Evolutionary conservation across 2,888 invertebrate genomes (phyloP).

Genomic region (Chromoteleia sp.): DNA sequence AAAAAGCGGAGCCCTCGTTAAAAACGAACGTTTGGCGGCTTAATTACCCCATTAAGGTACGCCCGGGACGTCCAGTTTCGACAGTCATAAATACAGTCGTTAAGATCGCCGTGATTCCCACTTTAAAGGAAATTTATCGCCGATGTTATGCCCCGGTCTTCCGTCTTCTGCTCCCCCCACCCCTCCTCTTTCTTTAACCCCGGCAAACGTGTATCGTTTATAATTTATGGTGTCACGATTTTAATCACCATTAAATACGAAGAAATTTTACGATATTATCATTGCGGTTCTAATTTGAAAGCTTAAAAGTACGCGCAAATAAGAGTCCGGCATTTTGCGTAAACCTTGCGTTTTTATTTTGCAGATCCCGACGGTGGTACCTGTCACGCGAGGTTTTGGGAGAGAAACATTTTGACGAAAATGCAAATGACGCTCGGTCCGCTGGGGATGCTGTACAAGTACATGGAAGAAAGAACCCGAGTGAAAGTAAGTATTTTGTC

Average conservation of each 20-base stretch:
- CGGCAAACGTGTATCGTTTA: constrained; percentile 23
- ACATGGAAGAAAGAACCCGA: constrained; percentile 87
- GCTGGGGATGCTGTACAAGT: constrained; percentile 87
- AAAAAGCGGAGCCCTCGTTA: constrained; percentile 5
- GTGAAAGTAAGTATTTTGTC: constrained; percentile 86
- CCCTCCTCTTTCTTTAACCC: not conserved
- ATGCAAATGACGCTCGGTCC: constrained; percentile 88
- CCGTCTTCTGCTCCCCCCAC: not conserved
- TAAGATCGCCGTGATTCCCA: constrained; percentile 16
- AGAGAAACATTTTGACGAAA: constrained; percentile 85
- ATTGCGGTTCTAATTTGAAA: constrained; percentile 52
- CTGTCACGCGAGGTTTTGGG: constrained; percentile 72
- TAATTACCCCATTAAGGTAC: constrained; percentile 25
- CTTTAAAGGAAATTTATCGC: constrained; percentile 29
- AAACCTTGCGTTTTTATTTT: constrained; percentile 50
- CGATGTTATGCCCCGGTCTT: not conserved
- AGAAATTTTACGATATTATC: constrained; percentile 33
- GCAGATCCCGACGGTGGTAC: constrained; percentile 74
- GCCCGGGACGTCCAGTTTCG: constrained; percentile 17
- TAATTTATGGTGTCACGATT: constrained; percentile 48
- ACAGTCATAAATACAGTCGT: constrained; percentile 31
- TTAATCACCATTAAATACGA: constrained; percentile 43
- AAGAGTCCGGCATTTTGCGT: constrained; percentile 30
- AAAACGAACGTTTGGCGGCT: constrained; percentile 5
- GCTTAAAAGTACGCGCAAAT: constrained; percentile 33